Evolutionary conservation across 2,888 invertebrate species (phyloP).

Genomic region (Polyommatus icarus): DNA sequence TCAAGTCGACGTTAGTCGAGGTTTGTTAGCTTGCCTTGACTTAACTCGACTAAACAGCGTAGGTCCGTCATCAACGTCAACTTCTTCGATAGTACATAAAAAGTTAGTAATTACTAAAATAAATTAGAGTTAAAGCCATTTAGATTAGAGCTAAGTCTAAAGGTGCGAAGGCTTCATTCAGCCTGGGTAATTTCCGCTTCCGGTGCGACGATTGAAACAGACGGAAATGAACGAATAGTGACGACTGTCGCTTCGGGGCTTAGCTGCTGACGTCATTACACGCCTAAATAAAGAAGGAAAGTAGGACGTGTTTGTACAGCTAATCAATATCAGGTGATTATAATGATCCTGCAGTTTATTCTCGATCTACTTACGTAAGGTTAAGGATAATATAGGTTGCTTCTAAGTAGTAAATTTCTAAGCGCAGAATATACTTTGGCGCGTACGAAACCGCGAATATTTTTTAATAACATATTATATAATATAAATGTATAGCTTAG

Average conservation of each 20-base stretch:
- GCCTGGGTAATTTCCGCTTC: neutral
- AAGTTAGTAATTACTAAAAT: neutral
- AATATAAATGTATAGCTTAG: too few relatives aligned
- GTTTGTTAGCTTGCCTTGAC: too few relatives aligned
- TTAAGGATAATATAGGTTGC: too few relatives aligned
- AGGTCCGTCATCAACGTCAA: too few relatives aligned
- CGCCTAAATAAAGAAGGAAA: neutral
- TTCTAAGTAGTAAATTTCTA: too few relatives aligned
- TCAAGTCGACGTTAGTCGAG: too few relatives aligned
- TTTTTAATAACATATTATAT: too few relatives aligned
- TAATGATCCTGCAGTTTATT: too few relatives aligned
- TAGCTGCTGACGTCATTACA: neutral
- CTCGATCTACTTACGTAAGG: too few relatives aligned
- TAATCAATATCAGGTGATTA: neutral
- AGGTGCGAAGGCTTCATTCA: neutral
- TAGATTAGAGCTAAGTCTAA: neutral
- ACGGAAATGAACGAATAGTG: conserved; percentile 9
- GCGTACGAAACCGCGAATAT: too few relatives aligned
- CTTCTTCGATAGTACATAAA: neutral
- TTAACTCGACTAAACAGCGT: too few relatives aligned
- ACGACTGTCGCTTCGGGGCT: neutral
- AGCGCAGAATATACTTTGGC: too few relatives aligned
- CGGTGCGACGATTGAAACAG: neutral
- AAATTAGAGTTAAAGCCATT: neutral
- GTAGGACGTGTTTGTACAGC: neutral